phyloP scores from a whole-genome alignment of 2,888 invertebrate species.

The Perizoma flavofasciatum region DNA sequence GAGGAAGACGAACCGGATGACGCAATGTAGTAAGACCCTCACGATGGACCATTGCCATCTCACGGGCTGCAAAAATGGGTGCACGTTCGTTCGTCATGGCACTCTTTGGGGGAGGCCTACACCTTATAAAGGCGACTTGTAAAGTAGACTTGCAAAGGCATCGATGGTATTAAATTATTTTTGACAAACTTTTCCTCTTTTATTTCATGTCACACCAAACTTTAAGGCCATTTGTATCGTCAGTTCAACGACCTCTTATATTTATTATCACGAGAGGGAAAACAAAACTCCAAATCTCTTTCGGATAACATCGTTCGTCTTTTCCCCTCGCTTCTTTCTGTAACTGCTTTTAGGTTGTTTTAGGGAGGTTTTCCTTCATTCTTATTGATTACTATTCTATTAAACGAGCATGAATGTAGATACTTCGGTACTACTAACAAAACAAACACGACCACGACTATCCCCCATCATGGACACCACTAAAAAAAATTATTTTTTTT shows the following conservation, averaged over 20 bases:
- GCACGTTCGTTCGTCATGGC: no score
- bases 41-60: no score
- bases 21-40: no score
- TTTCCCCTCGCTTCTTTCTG: slow-evolving; percentile 5
- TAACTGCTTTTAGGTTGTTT: slow-evolving; percentile 12
- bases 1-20: no score
- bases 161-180: background rate
- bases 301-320: slow-evolving; percentile 28
- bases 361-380: slow-evolving; percentile 5
- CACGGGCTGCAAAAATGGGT: no score
- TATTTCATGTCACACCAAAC: slow-evolving; percentile 5
- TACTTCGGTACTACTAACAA: no score
- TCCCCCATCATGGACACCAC: no score
- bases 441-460: no score
- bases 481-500: no score
- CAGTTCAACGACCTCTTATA: slow-evolving; percentile 20
- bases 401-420: background rate
- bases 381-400: slow-evolving; percentile 13
- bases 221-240: slow-evolving; percentile 6
- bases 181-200: background rate
- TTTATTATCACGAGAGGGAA: slow-evolving; percentile 17
- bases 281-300: slow-evolving; percentile 15
- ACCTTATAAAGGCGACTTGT: no score
- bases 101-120: no score
- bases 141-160: no score